Percentiles rank a stretch among this genome's conserved stretches.
Conservation (phyloP, 2,797 vertebrate genomes). For the Rachycentron canadum region DNA sequence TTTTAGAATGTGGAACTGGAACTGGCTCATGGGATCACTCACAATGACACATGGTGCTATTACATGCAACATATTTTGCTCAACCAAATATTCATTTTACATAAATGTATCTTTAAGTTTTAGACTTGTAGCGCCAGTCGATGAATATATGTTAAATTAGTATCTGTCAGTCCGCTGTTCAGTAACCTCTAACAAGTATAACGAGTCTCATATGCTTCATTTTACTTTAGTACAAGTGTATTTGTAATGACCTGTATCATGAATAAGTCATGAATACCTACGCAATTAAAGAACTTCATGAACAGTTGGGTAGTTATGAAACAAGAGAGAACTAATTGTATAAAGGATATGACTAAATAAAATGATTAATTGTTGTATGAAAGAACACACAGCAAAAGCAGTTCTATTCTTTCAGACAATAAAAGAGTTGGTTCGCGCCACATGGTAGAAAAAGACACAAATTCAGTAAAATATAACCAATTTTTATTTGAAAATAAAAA, state of each 20-base stretch:
- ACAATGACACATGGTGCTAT: not conserved
- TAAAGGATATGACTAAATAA: not conserved
- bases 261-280: not conserved
- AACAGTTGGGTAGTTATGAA: not conserved
- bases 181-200: not conserved
- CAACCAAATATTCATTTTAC: not conserved
- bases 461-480: conserved; percentile 67
- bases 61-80: too few relatives aligned
- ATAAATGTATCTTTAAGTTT: too few relatives aligned
- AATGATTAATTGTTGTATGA: not conserved
- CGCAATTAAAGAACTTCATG: too few relatives aligned
- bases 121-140: too few relatives aligned
- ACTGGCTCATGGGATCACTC: not conserved
- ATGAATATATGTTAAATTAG: too few relatives aligned
- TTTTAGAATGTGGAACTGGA: too few relatives aligned
- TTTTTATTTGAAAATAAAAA: conserved; percentile 75
- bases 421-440: not conserved
- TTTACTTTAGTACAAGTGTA: not conserved
- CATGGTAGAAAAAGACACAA: conserved; percentile 34
- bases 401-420: not conserved
- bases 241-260: not conserved
- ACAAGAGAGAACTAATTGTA: too few relatives aligned
- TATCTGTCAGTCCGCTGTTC: too few relatives aligned
- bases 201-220: not conserved
- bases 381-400: not conserved